Evolutionary conservation across 2,888 invertebrate genomes (phyloP).

Genomic region (Melipona bicolor): DNA sequence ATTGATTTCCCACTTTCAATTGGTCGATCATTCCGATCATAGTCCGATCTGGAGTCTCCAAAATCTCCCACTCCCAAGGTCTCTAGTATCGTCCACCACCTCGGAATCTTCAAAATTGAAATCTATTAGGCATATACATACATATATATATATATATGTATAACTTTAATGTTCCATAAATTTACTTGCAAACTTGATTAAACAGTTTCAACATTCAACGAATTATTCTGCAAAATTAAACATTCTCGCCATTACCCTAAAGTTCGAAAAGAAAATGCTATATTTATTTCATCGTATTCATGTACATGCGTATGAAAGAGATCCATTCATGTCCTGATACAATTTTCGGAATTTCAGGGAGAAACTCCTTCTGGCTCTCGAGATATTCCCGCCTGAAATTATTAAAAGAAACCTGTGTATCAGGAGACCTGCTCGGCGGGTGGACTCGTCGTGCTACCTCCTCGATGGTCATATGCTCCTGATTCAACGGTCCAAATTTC

Average conservation of each 20-base stretch:
- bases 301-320: not conserved
- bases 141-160: accelerated
- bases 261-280: not conserved
- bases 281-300: not conserved
- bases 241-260: not conserved
- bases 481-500: too few relatives aligned
- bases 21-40: not conserved
- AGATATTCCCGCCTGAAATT: too few relatives aligned
- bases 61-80: not conserved
- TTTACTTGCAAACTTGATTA: not conserved
- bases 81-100: too few relatives aligned
- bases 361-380: too few relatives aligned
- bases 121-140: too few relatives aligned
- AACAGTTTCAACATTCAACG: not conserved
- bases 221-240: not conserved
- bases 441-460: too few relatives aligned
- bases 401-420: too few relatives aligned
- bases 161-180: not conserved
- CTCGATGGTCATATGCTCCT: too few relatives aligned
- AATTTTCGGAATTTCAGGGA: too few relatives aligned
- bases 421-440: too few relatives aligned
- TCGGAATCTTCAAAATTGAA: not conserved
- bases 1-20: not conserved
- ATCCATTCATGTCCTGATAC: not conserved
- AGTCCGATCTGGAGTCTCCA: not conserved